phyloP scores from a whole-genome alignment of 2,888 invertebrate species.

The Rhimphoctona megacephalus region DNA sequence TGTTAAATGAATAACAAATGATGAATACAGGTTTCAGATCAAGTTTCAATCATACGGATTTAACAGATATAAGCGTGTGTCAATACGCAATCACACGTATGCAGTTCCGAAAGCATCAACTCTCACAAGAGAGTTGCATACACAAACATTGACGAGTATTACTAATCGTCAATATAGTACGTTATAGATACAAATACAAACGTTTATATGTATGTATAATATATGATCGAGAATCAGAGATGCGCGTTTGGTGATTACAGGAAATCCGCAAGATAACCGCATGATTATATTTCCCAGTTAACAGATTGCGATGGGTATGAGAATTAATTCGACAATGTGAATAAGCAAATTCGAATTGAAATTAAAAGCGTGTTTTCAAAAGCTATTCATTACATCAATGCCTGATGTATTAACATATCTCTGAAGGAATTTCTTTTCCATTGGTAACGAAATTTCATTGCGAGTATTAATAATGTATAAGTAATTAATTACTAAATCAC shows the following conservation, averaged over 20 bases:
- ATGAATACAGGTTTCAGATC: constrained; percentile 29
- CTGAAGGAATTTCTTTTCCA: not conserved
- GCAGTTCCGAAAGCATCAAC: constrained; percentile 13
- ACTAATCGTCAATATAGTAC: constrained; percentile 24
- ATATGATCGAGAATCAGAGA: not conserved
- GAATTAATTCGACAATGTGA: constrained; percentile 18
- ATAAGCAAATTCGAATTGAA: not conserved
- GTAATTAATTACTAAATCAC: not conserved
- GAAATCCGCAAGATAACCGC: constrained; percentile 56
- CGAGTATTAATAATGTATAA: too few relatives aligned
- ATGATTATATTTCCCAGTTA: constrained; percentile 38
- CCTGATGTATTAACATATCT: constrained; percentile 6
- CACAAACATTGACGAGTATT: constrained; percentile 42
- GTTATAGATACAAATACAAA: not conserved
- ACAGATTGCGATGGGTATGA: constrained; percentile 37
- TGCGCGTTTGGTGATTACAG: constrained; percentile 32
- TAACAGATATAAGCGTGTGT: constrained; percentile 26
- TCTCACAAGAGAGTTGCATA: constrained; percentile 18
- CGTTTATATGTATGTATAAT: not conserved
- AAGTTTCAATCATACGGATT: constrained; percentile 38
- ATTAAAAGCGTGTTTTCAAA: too few relatives aligned
- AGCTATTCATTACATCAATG: too few relatives aligned
- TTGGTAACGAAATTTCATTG: not conserved
- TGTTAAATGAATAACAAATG: constrained; percentile 56
- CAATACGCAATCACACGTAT: not conserved